Evolutionary conservation across 37 sponge, comb jelly and placozoan genomes (phyloP).

Genomic region (Beroe forskalii): DNA sequence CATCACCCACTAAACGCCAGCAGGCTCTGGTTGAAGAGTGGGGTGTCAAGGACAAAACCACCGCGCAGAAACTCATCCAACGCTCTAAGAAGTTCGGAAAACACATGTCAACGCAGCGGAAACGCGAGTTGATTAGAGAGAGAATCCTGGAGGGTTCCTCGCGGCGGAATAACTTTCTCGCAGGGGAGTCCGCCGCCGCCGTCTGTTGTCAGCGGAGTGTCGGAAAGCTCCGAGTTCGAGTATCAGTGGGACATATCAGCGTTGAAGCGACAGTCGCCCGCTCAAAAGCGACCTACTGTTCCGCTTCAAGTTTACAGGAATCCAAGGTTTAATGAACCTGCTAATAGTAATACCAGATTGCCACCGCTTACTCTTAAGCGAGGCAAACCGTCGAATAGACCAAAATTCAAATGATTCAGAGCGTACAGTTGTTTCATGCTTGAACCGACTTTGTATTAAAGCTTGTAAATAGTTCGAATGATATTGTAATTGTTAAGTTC

Average conservation of each 20-base stretch:
- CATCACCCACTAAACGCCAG: neutral
- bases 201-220: neutral
- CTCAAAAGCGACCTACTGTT: neutral
- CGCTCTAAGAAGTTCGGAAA: constrained; percentile 48
- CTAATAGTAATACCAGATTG: neutral
- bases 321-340: neutral
- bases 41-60: neutral
- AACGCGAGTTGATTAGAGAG: constrained; percentile 3
- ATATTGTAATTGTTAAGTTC: too few relatives aligned
- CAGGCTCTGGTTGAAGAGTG: neutral
- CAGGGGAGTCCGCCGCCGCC: neutral
- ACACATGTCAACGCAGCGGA: neutral
- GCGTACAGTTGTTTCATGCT: too few relatives aligned
- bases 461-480: too few relatives aligned
- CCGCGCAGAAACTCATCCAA: constrained; percentile 1
- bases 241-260: constrained; percentile 14
- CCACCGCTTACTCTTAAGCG: too few relatives aligned
- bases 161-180: neutral
- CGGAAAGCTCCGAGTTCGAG: neutral
- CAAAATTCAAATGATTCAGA: too few relatives aligned
- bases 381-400: too few relatives aligned
- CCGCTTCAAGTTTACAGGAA: neutral
- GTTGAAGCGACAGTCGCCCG: neutral
- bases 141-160: neutral
- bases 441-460: too few relatives aligned